Base-by-base conservation (phyloP, 2,888 invertebrate species). In the Lottia gigantea region DNA sequence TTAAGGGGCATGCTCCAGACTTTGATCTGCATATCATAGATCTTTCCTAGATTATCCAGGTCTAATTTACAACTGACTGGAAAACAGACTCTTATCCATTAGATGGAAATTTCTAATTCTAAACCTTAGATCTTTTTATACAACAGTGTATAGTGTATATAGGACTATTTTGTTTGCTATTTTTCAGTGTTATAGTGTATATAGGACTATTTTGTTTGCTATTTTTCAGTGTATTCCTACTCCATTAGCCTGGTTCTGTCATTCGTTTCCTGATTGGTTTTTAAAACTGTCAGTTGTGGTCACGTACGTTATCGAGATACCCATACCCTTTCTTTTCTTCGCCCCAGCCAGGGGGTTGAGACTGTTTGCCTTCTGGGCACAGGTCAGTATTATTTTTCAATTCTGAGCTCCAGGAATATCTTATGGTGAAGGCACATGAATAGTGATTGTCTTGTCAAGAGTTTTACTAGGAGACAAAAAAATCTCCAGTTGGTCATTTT, bases 281-380 rank as follows among this genome's bases (percentile, higher is more conserved):
- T 90, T 93, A 65, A 91, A 91, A 81, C 83, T 94, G 15, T 88
- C 90, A 66, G 91, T 91, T 19, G 92, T 92, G 19, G 89, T 88
- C 55, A 91, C 92, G 0, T 92, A 91, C 82, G 89, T 93, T 46
- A 90, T 91, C 71, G 94, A 94, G 88, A 90, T 94, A 64, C 88
- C 90, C 1, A 83, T 93, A 67, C 93, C 94, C 23, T 91, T 93
- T 80, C 89, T 94, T 63, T 94, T 94, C 86, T 93, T 94, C 85
- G 90, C 92, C 67, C 94, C 94, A 0, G 89, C 93, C 49, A 89
- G 92, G 80, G 90, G 91, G 78, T 91, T 93, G 31, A 88, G 92
- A 71, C 89, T 92, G 62, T 90, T 92, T 70, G 91, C 92, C 16
- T 93, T 93, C 85, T 91, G 91, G 80, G 80, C 91, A 65, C 93